Base-by-base conservation (phyloP, 2,113 vertebrate genomes). In the Labrus mixtus region DNA sequence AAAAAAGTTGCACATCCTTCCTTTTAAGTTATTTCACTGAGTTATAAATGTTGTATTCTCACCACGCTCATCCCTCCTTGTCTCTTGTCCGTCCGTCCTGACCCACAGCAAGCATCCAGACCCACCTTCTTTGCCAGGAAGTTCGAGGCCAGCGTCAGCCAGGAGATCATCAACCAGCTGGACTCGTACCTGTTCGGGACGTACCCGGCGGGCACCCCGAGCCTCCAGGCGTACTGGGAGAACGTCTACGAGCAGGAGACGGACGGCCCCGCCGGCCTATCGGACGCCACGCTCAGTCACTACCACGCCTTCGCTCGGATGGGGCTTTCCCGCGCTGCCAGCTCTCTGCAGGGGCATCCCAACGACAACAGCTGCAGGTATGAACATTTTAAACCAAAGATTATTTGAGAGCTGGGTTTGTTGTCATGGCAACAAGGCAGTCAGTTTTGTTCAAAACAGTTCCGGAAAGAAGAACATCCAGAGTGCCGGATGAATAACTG, bases 121-220 rank as follows among this genome's bases (percentile, higher is more conserved):
- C 98, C 98, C 0, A 98, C 98, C 1, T 99, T 99, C 94, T 99
- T 99, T 1, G 98, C 98, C 19, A 93, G 98, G 7, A 99, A 99
- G 92, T 99, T 99, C 1, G 98, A 99, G 83, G 97, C 98, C 0
- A 95, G 96, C 39, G 97, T 99, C 59, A 99, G 97, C 19, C 98
- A 99, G 92, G 98, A 98, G 85, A 93, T 99, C 61, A 95, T 99
- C 5, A 95, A 95, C 72, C 97, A 98, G 90, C 70, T 99, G 95
- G 98, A 99, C 75, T 91, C 94, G 50, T 96, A 95, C 90, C 89
- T 99, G 87, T 99, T 97, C 0, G 97, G 98, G 1, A 3, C 80
- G 1, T 59, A 76, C 72, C 90, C 96, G 0, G 36, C 94, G 0
- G 96, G 94, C 66, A 97, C 95, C 0, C 96, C 94, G 0, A 95